Conservation (phyloP, 2,797 vertebrate genomes). For the Lycodopsis pacificus region DNA sequence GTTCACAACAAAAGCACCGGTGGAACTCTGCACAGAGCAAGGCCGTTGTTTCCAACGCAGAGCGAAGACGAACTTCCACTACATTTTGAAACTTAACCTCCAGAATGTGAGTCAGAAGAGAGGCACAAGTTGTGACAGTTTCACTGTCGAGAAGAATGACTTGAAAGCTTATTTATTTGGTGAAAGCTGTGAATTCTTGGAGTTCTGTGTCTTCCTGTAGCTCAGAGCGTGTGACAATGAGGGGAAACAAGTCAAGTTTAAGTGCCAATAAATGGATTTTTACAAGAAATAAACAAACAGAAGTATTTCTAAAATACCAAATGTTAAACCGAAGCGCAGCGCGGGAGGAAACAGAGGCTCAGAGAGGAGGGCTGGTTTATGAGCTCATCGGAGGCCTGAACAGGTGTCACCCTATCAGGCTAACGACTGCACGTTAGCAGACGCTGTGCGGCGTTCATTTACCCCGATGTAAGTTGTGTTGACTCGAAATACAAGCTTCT, state of each 20-base stretch:
- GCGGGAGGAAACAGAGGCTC: neutral
- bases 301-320: neutral
- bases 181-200: too few relatives aligned
- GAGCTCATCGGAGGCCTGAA: neutral
- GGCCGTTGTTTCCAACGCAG: neutral
- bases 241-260: neutral
- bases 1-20: too few relatives aligned
- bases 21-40: neutral
- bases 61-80: neutral
- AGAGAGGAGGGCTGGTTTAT: neutral
- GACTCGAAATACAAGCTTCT: neutral
- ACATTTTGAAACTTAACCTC: neutral
- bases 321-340: neutral
- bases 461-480: neutral
- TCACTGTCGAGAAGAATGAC: neutral
- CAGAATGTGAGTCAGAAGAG: neutral
- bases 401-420: neutral
- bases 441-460: neutral
- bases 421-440: neutral
- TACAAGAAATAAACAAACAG: neutral
- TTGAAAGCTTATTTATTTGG: too few relatives aligned
- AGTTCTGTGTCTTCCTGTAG: neutral
- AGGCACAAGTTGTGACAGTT: neutral
- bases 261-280: neutral
- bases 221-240: neutral